Evolutionary conservation across 2,888 invertebrate genomes (phyloP).

Genomic region (Ophraella communa): DNA sequence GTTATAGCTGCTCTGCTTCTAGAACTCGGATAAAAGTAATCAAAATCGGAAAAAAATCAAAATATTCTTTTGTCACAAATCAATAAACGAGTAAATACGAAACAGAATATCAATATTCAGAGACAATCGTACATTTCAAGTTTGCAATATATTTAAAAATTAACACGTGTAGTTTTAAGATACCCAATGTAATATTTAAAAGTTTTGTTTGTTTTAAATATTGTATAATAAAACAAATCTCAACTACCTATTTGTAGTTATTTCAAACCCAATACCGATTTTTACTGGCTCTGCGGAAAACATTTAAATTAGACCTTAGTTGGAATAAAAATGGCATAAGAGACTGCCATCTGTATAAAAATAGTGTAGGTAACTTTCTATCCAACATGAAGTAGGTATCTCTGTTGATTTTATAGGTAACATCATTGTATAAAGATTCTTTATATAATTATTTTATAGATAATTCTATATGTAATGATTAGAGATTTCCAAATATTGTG

Average conservation of each 20-base stretch:
- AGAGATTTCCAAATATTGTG: too few species aligned
- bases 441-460: too few species aligned
- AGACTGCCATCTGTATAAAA: not conserved
- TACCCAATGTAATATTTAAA: not conserved
- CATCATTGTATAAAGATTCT: too few species aligned
- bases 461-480: too few species aligned
- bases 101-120: constrained; percentile 31
- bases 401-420: too few species aligned
- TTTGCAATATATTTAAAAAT: constrained; percentile 3
- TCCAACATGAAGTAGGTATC: too few species aligned
- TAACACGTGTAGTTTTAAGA: not conserved
- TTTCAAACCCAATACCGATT: not conserved
- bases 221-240: not conserved
- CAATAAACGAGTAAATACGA: not conserved
- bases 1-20: constrained; percentile 33
- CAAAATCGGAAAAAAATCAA: constrained; percentile 38
- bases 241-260: not conserved
- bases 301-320: too few species aligned
- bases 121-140: constrained; percentile 39
- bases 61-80: constrained; percentile 34
- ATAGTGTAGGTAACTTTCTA: too few species aligned
- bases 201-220: not conserved
- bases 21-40: constrained; percentile 38
- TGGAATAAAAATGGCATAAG: not conserved
- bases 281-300: too few species aligned